Evolutionary conservation across 2,888 invertebrate species (phyloP).

Genomic region (Oscheius sp.): DNA sequence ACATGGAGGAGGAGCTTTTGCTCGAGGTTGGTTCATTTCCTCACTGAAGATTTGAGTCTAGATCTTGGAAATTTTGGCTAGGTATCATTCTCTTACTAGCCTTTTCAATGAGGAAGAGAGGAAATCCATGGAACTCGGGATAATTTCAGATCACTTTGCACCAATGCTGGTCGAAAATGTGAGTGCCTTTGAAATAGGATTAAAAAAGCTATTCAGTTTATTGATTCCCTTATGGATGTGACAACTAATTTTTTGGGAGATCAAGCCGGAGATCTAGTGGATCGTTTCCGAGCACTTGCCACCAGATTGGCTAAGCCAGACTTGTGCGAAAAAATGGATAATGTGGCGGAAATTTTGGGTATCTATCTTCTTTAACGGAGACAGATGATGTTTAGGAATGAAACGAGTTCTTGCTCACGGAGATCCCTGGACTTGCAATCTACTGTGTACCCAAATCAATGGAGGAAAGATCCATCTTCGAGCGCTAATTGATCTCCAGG

Average conservation of each 20-base stretch:
- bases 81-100: neutral
- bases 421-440: conserved; percentile 7
- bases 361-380: neutral
- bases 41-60: neutral
- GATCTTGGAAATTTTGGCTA: neutral
- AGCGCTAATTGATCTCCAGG: conserved; percentile 1
- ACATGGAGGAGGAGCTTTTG: neutral
- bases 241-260: neutral
- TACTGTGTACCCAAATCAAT: neutral
- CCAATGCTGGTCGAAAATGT: neutral
- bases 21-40: neutral
- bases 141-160: neutral
- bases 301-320: no score
- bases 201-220: neutral
- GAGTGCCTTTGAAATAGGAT: no score
- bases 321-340: neutral
- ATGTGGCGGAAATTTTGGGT: conserved; percentile 15
- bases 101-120: neutral
- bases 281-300: no score
- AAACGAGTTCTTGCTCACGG: conserved; percentile 1
- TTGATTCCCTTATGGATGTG: neutral
- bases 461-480: neutral
- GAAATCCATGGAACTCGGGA: neutral
- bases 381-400: conserved; percentile 1
- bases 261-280: neutral